Base-by-base conservation (phyloP, 2,888 invertebrate genomes). In the Scotopteryx bipunctaria region DNA sequence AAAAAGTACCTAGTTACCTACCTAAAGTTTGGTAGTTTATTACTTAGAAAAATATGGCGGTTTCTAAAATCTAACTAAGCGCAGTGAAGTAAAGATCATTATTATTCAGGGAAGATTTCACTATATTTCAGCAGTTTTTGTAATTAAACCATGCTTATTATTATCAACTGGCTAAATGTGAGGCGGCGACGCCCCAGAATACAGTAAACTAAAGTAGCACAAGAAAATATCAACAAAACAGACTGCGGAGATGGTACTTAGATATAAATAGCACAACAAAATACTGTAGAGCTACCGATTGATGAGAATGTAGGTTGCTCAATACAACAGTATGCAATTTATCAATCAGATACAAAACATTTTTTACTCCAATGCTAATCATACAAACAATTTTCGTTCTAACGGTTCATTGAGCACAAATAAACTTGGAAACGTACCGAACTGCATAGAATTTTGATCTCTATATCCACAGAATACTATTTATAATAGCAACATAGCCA, bases 401-500 rank as follows among this genome's bases (percentile, higher is more conserved):
- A 75, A 73, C 75, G 75, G 75, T 74, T 66, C 68, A 65, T 57
- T 55, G 63, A 65, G 66, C 67, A 65, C 71, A 69, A 73, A 69
- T 65, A 63, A 69, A 61, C 59, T 62, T 62, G 60, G 63, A 57
- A 61, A 53, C 44, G 63, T 59, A 64, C 64, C 48, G 55, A 49
- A 61, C 59, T 57, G 41, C 61, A 63, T 56, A 54, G 59, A 53
- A 63, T 51, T 61, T 55, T 63, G 44, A 56, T 57, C 64, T 63
- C 50, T 66, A 66, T 55, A 46, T 25, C 56, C 29, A 59, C 37
- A 51, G 44, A 49, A 46, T 61, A 64, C 55, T 58, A 59, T 61
- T 59, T 55, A 60, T 64, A 64, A 62, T 63, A 61, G 56, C 60
- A 60, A 57, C 58, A 50, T 45, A 54, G 33, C 55, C 53, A 54